phyloP scores from a whole-genome alignment of 2,113 vertebrate species.

The Poeciliopsis occidentalis region DNA sequence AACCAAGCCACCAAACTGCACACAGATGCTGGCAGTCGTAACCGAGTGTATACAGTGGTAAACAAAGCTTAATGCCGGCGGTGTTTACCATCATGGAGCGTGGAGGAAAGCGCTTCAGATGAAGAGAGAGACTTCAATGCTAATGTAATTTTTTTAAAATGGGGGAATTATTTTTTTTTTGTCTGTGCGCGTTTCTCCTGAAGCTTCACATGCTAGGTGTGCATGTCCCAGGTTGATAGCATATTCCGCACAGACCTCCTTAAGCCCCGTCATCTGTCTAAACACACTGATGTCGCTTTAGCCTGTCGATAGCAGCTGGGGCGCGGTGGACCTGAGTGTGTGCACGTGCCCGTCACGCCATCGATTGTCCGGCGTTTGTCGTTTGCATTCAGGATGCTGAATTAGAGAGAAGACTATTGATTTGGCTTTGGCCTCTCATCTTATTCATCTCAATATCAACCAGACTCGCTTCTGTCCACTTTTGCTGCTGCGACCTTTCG shows the following conservation, averaged over 20 bases:
- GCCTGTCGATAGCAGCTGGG: constrained; percentile 75
- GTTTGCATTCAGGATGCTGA: constrained; percentile 80
- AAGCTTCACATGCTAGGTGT: constrained; percentile 45
- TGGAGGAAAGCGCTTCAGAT: constrained; percentile 5
- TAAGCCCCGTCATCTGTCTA: constrained; percentile 78
- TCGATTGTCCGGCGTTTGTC: constrained; percentile 76
- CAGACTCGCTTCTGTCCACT: constrained; percentile 43
- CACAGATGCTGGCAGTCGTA: constrained; percentile 82
- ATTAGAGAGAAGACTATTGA: constrained; percentile 80
- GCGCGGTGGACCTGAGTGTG: constrained; percentile 22
- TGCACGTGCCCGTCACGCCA: constrained; percentile 49
- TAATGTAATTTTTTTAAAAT: constrained; percentile 8
- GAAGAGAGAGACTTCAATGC: neutral
- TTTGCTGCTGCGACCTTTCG: constrained; percentile 19
- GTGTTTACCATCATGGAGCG: constrained; percentile 42
- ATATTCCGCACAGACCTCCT: constrained; percentile 71
- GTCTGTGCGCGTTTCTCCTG: neutral
- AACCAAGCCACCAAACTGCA: constrained; percentile 75
- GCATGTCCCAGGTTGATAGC: constrained; percentile 52
- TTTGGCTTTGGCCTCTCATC: constrained; percentile 73
- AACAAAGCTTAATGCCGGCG: constrained; percentile 64
- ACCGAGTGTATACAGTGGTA: constrained; percentile 61
- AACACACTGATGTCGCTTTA: constrained; percentile 78
- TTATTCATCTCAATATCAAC: constrained; percentile 73
- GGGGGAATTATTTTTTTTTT: constrained; percentile 32